These are phyloP conservation scores for Scytalopus superciliaris DNA, from an alignment of 2,113 vertebrate species.

Conservation along the genomic window DNA sequence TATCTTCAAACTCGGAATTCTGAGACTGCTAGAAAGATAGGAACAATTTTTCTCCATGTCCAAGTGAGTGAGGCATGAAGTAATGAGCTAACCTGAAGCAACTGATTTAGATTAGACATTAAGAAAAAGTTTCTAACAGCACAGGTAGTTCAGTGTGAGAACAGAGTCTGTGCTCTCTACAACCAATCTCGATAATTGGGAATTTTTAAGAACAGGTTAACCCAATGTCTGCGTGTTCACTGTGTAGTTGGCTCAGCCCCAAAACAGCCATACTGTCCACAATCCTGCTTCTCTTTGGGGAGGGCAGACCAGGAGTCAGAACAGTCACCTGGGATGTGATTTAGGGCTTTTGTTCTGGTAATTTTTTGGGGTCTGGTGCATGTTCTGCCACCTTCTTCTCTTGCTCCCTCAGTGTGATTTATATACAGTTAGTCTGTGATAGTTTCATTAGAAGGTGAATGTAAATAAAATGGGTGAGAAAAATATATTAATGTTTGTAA, in stretches of 20 bases:
- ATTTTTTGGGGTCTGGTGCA: neutral
- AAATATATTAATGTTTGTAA: constrained; percentile 24
- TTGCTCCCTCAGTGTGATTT: neutral
- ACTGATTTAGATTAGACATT: neutral
- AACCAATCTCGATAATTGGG: neutral
- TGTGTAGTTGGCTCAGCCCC: neutral
- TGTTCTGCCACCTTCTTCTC: neutral
- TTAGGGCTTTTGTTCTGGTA: neutral
- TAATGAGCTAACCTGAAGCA: neutral
- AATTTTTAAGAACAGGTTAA: neutral
- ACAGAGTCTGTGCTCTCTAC: neutral
- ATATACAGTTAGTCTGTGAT: neutral
- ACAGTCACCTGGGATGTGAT: neutral
- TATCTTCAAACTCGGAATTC: neutral
- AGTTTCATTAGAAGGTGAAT: constrained; percentile 10
- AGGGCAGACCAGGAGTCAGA: neutral
- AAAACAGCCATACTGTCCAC: neutral
- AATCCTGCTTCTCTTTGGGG: neutral
- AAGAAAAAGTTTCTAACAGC: neutral
- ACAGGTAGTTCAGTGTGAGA: neutral
- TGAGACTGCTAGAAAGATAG: neutral
- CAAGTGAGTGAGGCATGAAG: neutral
- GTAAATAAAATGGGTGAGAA: constrained; percentile 37
- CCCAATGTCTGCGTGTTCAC: neutral
- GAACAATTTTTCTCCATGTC: neutral